These are phyloP conservation scores for Uloborus plumipes DNA, from an alignment of 2,888 invertebrate species.

Conservation along the genomic window DNA sequence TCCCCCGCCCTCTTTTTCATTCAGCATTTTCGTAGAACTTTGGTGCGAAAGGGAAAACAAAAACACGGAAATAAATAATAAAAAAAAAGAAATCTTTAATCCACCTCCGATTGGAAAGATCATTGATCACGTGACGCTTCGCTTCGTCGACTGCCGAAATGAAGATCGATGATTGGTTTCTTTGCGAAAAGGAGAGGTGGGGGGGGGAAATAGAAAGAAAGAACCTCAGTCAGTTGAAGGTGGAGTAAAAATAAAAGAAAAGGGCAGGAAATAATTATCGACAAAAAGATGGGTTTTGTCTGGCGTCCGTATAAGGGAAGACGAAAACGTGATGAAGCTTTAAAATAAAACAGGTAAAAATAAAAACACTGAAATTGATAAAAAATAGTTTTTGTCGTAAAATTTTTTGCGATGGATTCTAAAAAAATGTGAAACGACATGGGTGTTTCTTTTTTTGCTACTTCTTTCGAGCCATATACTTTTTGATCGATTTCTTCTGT, in stretches of 20 bases:
- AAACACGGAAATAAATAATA: slow-evolving; percentile 4
- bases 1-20: not conserved
- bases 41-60: slow-evolving; percentile 6
- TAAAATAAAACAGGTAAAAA: slow-evolving; percentile 7
- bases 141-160: slow-evolving; percentile 38
- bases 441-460: slow-evolving; percentile 1
- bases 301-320: slow-evolving; percentile 5
- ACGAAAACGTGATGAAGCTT: slow-evolving; percentile 17
- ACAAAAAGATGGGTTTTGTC: slow-evolving; percentile 3
- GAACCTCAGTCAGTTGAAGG: not conserved
- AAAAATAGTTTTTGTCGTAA: slow-evolving; percentile 48
- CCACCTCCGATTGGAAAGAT: slow-evolving; percentile 61
- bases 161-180: slow-evolving; percentile 59
- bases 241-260: not conserved
- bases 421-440: slow-evolving; percentile 28
- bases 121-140: slow-evolving; percentile 58
- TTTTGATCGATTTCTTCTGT: slow-evolving; percentile 21
- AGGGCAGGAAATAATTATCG: slow-evolving; percentile 50
- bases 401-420: slow-evolving; percentile 30
- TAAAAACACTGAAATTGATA: slow-evolving; percentile 34
- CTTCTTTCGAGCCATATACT: not conserved
- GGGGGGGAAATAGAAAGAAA: not conserved
- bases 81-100: slow-evolving; percentile 48
- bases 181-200: slow-evolving; percentile 1
- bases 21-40: not conserved